These are phyloP conservation scores for Bombylius discolor DNA, from an alignment of 2,888 invertebrate genomes.

Conservation along the genomic window DNA sequence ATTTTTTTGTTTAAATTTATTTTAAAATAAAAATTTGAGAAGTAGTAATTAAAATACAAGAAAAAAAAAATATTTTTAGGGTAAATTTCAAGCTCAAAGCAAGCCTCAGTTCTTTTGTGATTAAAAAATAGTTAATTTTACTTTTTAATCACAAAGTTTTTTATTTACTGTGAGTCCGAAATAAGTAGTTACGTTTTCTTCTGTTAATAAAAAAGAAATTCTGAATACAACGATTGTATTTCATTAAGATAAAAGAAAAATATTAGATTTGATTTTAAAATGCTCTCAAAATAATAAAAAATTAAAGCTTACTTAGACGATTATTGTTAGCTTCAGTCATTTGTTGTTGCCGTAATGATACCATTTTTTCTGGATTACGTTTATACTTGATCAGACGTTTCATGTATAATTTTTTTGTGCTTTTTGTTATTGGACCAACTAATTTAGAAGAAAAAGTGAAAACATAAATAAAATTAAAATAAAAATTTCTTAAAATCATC, in stretches of 20 bases:
- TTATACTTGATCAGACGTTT: slow-evolving; percentile 53
- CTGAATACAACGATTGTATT: neutral
- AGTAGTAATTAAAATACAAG: no score
- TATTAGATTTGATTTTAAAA: no score
- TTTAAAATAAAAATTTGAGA: no score
- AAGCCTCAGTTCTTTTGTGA: no score
- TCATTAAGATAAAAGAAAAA: neutral
- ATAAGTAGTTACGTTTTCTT: slow-evolving; percentile 1
- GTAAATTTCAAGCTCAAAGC: no score
- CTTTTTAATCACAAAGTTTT: no score
- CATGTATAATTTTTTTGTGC: slow-evolving; percentile 64
- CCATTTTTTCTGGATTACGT: slow-evolving; percentile 19
- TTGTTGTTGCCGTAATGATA: neutral
- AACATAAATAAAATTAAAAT: no score
- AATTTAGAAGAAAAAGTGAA: no score
- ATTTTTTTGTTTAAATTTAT: no score
- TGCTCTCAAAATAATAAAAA: neutral
- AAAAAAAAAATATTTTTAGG: no score
- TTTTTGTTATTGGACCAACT: slow-evolving; percentile 61
- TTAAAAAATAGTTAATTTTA: no score
- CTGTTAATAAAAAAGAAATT: neutral
- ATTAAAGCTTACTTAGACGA: slow-evolving; percentile 13
- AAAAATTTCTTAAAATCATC: no score
- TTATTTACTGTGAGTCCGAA: neutral
- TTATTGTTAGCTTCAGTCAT: slow-evolving; percentile 2